Percentiles rank a stretch among this genome's conserved stretches.
phyloP scores from a whole-genome alignment of 2,797 vertebrate genomes.

The Rhynchonycteris naso region DNA sequence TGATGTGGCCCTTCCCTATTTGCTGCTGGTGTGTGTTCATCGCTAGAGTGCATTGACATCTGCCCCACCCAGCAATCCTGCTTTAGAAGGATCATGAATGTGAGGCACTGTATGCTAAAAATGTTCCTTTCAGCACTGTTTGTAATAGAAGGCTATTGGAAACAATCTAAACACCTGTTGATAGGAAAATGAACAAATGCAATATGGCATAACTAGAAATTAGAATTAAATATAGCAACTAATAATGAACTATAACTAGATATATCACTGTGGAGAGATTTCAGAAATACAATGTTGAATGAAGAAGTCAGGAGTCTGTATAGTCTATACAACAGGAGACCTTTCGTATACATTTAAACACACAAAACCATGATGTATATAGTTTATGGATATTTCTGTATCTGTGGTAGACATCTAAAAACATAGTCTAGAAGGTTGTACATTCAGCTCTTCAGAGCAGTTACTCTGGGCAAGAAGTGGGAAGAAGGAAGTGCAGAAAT shows the following conservation, averaged over 20 bases:
- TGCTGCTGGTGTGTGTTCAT: not conserved
- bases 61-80: not conserved
- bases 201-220: not conserved
- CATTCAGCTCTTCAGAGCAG: not conserved
- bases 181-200: slow-evolving; percentile 10
- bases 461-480: not conserved
- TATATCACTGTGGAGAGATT: not conserved
- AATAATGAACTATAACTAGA: not conserved
- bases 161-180: not conserved
- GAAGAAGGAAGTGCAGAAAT: not conserved
- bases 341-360: not conserved
- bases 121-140: not conserved
- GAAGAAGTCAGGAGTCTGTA: not conserved
- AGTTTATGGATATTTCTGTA: not conserved
- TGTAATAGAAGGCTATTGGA: not conserved
- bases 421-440: not conserved
- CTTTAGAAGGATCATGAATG: not conserved
- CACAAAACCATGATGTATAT: not conserved
- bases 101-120: not conserved
- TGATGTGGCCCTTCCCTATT: not conserved
- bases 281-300: not conserved
- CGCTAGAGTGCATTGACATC: not conserved
- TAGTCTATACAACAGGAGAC: not conserved
- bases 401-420: slow-evolving; percentile 1
- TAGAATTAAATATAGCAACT: not conserved